Evolutionary conservation across 1,140 invertebrate species (phyloP), one percentile per base, ranked within the genome.

Genomic region (Venustaconcha ellipsiformis): DNA sequence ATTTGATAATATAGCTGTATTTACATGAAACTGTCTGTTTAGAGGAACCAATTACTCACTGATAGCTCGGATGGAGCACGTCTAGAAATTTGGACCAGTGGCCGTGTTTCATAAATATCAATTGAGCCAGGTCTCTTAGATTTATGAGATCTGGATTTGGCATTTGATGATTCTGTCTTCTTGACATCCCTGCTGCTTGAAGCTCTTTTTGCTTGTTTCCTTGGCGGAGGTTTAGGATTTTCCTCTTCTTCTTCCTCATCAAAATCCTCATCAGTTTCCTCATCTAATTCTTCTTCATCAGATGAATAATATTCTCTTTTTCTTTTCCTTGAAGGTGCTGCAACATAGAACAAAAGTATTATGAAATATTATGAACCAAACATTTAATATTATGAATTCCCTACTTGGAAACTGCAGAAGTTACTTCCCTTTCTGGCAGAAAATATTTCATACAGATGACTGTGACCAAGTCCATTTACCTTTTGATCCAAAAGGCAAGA

Each of bases 31-130:
- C 6, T 48, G 37, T 48, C 8, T 48, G 37, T 48, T 48, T 48
- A 48, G 37, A 48, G 37, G 1, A 48, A 48, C 11, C 4, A 6
- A 0, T 17, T 17, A 80, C 86, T 77, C 75, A 87, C 84, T n/a
- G 86, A 87, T 20, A 87, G 73, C 78, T 87, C 86, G n/a, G 86
- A 87, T 0, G 86, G 86, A 14, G 84, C 83, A 66, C 86, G 68
- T 20, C 83, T 70, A 26, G 84, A 85, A 23, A 69, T 59, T 48
- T 48, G 37, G 6, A 48, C 37, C 11, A 70, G 76, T 15, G 71
- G 66, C 17, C 68, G 59, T 17, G 48, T 62, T 14, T 80, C 79
- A 62, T 76, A 76, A 11, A 62, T 65, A 17, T 77, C 75, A 14
- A 70, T 57, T 23, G 70, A 70, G 63, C 79, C 23, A 60, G 77